These are phyloP conservation scores for Nipponacmea schrenckii DNA, from an alignment of 2,888 invertebrate genomes.

Conservation along the genomic window DNA sequence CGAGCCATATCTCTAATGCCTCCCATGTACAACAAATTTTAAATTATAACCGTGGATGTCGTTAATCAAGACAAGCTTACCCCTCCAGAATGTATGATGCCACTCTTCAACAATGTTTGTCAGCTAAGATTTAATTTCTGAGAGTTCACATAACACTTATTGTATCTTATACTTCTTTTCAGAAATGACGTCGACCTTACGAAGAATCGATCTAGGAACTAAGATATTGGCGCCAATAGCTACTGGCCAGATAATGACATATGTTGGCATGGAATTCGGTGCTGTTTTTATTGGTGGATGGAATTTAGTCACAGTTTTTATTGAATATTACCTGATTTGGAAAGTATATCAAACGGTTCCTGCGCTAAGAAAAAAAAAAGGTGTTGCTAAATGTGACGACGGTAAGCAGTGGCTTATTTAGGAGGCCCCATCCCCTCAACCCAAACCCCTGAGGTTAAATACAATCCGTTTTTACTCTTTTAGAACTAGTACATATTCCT, in stretches of 20 bases:
- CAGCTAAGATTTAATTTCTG: too few relatives aligned
- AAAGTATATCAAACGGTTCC: conserved; percentile 68
- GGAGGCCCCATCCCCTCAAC: too few relatives aligned
- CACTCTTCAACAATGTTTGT: too few relatives aligned
- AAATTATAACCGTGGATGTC: not conserved
- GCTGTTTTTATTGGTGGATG: conserved; percentile 66
- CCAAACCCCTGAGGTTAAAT: too few relatives aligned
- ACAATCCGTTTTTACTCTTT: not conserved
- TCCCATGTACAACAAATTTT: too few relatives aligned
- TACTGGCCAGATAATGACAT: conserved; percentile 70
- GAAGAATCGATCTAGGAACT: conserved; percentile 70
- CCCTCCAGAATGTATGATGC: not conserved
- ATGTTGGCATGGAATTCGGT: conserved; percentile 45
- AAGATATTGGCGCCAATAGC: conserved; percentile 70
- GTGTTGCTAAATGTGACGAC: conserved; percentile 31
- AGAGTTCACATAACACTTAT: too few relatives aligned
- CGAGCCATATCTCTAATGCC: not conserved
- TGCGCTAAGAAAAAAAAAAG: conserved; percentile 59
- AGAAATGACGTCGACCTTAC: conserved; percentile 70
- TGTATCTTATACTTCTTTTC: conserved; percentile 13
- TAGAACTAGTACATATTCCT: too few relatives aligned
- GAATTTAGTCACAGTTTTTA: conserved; percentile 70
- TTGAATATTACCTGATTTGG: conserved; percentile 69
- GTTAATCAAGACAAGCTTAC: not conserved
- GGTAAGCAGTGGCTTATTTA: too few relatives aligned